phyloP scores from a whole-genome alignment of 2,113 vertebrate species.

The Lepisosteus oculatus region DNA sequence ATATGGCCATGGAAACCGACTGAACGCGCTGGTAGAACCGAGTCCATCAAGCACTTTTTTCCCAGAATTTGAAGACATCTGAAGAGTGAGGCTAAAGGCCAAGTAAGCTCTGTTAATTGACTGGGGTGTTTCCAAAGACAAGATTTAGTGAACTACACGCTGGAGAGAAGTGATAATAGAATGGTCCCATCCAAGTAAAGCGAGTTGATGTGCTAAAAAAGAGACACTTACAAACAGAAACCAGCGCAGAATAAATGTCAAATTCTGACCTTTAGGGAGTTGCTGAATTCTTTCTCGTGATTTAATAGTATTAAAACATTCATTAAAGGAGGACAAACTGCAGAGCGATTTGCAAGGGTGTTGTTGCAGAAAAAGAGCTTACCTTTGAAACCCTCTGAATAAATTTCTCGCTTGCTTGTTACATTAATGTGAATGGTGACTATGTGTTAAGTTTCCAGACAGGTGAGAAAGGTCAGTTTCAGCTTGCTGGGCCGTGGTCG shows the following conservation, averaged over 20 bases:
- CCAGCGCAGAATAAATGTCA: conserved; percentile 7
- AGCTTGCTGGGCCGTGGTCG: neutral
- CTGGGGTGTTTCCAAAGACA: no score
- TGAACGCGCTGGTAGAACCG: neutral
- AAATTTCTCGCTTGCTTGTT: neutral
- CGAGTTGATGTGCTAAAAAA: conserved; percentile 1
- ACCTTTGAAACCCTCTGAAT: conserved; percentile 3
- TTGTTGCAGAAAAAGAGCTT: neutral
- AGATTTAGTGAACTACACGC: no score
- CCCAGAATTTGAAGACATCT: no score
- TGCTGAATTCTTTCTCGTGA: conserved; percentile 14
- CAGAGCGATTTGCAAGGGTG: neutral
- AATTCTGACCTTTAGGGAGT: conserved; percentile 4
- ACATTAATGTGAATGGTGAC: conserved; percentile 6
- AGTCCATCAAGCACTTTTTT: no score
- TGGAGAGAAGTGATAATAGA: no score
- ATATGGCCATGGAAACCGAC: neutral
- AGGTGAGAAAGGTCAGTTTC: neutral
- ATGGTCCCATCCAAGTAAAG: neutral
- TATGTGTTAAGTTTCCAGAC: neutral
- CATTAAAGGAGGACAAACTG: conserved; percentile 6
- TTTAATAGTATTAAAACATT: conserved; percentile 18
- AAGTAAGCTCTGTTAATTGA: no score
- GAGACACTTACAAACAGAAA: conserved; percentile 12
- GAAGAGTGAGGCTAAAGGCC: no score